Percentiles rank a stretch among this genome's conserved stretches.
Evolutionary conservation across 2,888 invertebrate species (phyloP).

Genomic region (Ecdyonurus torrentis): DNA sequence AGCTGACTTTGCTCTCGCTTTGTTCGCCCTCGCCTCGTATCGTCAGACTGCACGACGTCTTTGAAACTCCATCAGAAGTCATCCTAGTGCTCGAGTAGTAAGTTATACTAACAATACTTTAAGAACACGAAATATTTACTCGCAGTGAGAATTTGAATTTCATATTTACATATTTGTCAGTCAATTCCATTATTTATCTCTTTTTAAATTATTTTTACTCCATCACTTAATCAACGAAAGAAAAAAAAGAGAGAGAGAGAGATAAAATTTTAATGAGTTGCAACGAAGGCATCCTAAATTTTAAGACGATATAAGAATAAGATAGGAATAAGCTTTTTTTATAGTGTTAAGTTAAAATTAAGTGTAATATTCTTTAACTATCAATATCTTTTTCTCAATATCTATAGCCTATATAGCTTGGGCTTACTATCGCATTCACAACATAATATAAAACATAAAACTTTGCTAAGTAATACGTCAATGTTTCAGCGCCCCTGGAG

Average conservation of each 20-base stretch:
- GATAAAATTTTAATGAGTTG: too few species aligned
- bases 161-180: background rate
- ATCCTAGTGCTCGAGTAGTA: conserved; percentile 39
- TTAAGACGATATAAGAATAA: too few species aligned
- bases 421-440: background rate
- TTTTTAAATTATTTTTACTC: too few species aligned
- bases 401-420: background rate
- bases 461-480: background rate
- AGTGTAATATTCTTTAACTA: too few species aligned
- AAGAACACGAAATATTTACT: background rate
- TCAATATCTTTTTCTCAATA: too few species aligned
- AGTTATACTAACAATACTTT: too few species aligned
- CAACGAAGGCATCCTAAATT: too few species aligned
- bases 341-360: too few species aligned
- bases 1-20: conserved; percentile 34
- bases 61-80: conserved; percentile 32
- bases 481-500: conserved; percentile 34
- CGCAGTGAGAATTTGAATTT: background rate
- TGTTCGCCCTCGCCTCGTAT: conserved; percentile 30
- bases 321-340: too few species aligned
- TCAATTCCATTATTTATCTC: background rate
- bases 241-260: too few species aligned
- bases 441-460: background rate
- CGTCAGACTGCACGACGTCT: conserved; percentile 35
- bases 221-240: too few species aligned